Conservation (phyloP, 2,888 invertebrate species). For the Glyphotaelius pellucidus region DNA sequence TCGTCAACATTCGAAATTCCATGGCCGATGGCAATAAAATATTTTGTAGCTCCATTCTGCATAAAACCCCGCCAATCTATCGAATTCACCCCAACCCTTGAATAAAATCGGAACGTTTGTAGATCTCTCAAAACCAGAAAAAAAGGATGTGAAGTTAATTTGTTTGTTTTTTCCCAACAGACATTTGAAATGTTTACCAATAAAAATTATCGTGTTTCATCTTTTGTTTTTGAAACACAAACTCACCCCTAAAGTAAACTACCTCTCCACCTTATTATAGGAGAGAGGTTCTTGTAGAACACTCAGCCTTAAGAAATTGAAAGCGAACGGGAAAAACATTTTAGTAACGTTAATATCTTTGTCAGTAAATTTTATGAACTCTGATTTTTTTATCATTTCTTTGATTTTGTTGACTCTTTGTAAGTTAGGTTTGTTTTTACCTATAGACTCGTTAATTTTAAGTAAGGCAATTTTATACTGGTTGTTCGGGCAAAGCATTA, state of each 20-base stretch:
- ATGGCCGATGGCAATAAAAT: neutral
- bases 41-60: neutral
- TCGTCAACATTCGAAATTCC: neutral
- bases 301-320: neutral
- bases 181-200: constrained; percentile 61
- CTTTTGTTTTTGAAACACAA: constrained; percentile 40
- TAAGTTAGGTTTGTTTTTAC: neutral
- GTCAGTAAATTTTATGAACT: neutral
- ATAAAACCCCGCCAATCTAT: neutral
- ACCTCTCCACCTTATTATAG: constrained; percentile 2
- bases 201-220: constrained; percentile 61
- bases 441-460: neutral
- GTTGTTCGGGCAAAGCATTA: too few species aligned
- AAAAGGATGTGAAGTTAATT: constrained; percentile 49
- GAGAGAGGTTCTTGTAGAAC: neutral
- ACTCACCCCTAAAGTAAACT: constrained; percentile 15
- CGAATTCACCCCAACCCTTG: neutral
- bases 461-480: too few species aligned
- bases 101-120: neutral
- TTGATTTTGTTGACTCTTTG: neutral
- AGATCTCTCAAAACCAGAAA: neutral
- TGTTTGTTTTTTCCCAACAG: constrained; percentile 58
- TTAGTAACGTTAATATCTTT: constrained; percentile 20
- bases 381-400: neutral
- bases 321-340: neutral